phyloP scores from a whole-genome alignment of 1,140 invertebrate species.

The Amyelois transitella region DNA sequence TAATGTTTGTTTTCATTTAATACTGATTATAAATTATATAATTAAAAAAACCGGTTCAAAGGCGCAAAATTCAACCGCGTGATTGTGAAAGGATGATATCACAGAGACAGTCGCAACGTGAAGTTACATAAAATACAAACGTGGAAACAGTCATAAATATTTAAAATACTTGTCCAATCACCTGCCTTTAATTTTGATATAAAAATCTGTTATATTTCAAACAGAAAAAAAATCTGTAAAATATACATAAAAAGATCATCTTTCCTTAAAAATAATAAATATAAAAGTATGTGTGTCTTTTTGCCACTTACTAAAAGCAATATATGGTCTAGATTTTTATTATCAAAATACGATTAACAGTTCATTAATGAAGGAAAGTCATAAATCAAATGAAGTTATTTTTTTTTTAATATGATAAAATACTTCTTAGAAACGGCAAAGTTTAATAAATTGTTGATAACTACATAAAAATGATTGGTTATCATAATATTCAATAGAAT shows the following conservation, averaged over 20 bases:
- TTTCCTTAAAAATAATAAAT: too few relatives aligned
- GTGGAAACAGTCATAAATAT: constrained; percentile 7
- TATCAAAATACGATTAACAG: too few relatives aligned
- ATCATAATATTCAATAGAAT: constrained; percentile 25
- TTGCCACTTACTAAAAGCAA: too few relatives aligned
- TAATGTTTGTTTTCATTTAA: too few relatives aligned
- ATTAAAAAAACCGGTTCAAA: neutral
- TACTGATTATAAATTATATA: neutral
- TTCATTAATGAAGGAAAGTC: too few relatives aligned
- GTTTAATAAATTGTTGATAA: constrained; percentile 15
- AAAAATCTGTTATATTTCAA: neutral
- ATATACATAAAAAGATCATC: constrained; percentile 6
- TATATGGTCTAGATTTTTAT: too few relatives aligned
- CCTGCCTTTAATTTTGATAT: neutral
- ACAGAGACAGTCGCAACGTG: constrained; percentile 41
- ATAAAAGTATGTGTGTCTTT: too few relatives aligned
- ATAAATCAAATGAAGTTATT: too few relatives aligned
- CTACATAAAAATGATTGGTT: constrained; percentile 14
- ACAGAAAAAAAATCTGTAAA: neutral
- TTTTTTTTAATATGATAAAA: constrained; percentile 27
- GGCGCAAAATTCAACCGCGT: constrained; percentile 4
- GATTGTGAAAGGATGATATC: constrained; percentile 39
- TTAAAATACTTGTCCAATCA: neutral
- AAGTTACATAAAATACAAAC: constrained; percentile 7
- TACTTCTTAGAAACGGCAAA: neutral